Evolutionary conservation across 2,797 vertebrate species (phyloP).

Genomic region (Tenualosa ilisha): DNA sequence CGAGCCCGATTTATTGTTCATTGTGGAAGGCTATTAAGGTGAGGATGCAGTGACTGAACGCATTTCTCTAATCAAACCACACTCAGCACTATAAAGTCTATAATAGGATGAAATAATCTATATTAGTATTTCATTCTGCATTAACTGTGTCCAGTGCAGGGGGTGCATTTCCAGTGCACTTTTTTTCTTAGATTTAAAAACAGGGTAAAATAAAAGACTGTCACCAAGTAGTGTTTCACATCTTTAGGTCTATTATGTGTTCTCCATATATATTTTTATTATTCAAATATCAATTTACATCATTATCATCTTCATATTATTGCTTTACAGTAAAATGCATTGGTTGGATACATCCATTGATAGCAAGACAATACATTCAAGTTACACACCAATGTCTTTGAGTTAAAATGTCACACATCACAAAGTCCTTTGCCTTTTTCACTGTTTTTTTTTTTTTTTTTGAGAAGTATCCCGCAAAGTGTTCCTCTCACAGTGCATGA

Average conservation of each 20-base stretch:
- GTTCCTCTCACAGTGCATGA: slow-evolving; percentile 58
- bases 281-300: slow-evolving; percentile 53
- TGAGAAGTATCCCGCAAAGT: slow-evolving; percentile 42
- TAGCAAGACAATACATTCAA: slow-evolving; percentile 68
- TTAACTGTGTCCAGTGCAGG: too few species aligned
- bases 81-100: neutral
- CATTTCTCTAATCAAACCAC: too few species aligned
- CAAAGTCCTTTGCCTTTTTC: slow-evolving; percentile 32
- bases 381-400: slow-evolving; percentile 59
- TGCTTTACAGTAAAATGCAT: slow-evolving; percentile 67
- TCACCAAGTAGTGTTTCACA: neutral
- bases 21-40: neutral
- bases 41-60: neutral
- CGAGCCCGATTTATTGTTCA: neutral
- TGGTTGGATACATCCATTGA: slow-evolving; percentile 63
- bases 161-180: neutral
- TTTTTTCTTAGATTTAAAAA: neutral
- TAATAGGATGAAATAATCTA: neutral
- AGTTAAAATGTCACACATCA: slow-evolving; percentile 39
- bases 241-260: slow-evolving; percentile 2
- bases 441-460: slow-evolving; percentile 35
- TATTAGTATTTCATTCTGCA: too few species aligned
- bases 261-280: slow-evolving; percentile 53
- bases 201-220: neutral
- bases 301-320: slow-evolving; percentile 54